Evolutionary conservation across 2,797 vertebrate genomes (phyloP).

Genomic region (Lagorchestes hirsutus): DNA sequence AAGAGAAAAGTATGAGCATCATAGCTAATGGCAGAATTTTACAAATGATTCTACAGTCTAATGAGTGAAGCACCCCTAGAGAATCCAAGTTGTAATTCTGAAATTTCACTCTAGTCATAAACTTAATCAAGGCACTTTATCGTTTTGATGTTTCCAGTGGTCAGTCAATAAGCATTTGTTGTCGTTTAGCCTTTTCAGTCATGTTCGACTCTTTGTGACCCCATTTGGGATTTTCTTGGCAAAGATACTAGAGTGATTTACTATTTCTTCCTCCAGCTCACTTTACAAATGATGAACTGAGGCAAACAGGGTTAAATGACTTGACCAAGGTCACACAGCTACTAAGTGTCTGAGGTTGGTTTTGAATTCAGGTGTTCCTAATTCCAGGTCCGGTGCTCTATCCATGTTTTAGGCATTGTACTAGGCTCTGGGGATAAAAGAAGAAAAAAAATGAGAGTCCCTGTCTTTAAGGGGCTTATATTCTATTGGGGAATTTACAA

Average conservation of each 20-base stretch:
- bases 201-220: neutral
- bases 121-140: neutral
- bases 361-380: neutral
- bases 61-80: conserved; percentile 34
- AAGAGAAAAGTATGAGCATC: conserved; percentile 64
- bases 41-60: conserved; percentile 74
- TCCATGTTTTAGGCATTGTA: neutral
- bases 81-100: conserved; percentile 59
- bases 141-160: neutral
- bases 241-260: neutral
- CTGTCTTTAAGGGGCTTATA: neutral
- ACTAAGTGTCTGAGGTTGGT: neutral
- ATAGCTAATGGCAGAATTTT: conserved; percentile 71
- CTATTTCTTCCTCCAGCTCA: neutral
- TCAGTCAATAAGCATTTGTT: neutral
- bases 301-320: neutral
- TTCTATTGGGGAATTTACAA: neutral
- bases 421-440: neutral
- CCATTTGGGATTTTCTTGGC: neutral
- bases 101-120: neutral
- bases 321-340: neutral
- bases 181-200: neutral
- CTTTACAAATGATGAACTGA: neutral
- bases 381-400: neutral
- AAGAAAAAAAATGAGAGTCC: neutral